Evolutionary conservation across 2,797 vertebrate species (phyloP), one percentile per base, ranked within the genome.

Genomic region (Pantherophis vulpinus): DNA sequence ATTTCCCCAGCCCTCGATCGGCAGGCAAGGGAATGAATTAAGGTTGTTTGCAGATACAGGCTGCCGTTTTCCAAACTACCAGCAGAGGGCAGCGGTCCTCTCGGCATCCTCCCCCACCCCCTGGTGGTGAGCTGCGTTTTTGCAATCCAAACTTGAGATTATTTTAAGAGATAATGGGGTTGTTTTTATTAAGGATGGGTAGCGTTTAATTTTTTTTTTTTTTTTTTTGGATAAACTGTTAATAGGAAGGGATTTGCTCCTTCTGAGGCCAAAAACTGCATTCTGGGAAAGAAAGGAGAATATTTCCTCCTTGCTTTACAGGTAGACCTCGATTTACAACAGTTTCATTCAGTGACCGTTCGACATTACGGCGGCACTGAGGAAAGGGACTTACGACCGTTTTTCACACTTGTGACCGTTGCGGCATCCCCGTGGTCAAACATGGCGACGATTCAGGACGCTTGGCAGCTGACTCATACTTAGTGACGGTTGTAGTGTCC

Each of bases 361-460:
- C 7, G 7, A 4, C 7, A 7, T 37, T 18, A 37, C 2, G 18
- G 12, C 12, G 4, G 12, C 61, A 20, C 5, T 7, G 58, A 20
- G 4, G 12, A n/a, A 29, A n/a, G 4, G 4, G 27, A 18, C 7
- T 18, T 18, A 1, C 1, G 7, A 18, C n/a, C 2, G 2, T 32
- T 74, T 74, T 37, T 37, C 66, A 74, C 13, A 6, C 29, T 14
- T 14, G 12, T n/a, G 63, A 66, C 2, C 1, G 2, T 18, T 18
- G 66, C 2, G 0, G 66, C 7, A 18, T 37, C 70, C 16, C 16
- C 70, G 4, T 1, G n/a, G 2, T 37, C 32, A 4, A 54, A 54
- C 70, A 63, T 1, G 2, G 29, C 10, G 2, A 18, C 1, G 32
- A 37, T 74, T 74, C 16, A 29, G 14, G 7, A 74, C 14, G 1